A percentile compares a stretch with the other conserved stretches of the same genome.
These are phyloP conservation scores for Penaeus monodon DNA, from an alignment of 2,888 invertebrate genomes.

Conservation along the genomic window DNA sequence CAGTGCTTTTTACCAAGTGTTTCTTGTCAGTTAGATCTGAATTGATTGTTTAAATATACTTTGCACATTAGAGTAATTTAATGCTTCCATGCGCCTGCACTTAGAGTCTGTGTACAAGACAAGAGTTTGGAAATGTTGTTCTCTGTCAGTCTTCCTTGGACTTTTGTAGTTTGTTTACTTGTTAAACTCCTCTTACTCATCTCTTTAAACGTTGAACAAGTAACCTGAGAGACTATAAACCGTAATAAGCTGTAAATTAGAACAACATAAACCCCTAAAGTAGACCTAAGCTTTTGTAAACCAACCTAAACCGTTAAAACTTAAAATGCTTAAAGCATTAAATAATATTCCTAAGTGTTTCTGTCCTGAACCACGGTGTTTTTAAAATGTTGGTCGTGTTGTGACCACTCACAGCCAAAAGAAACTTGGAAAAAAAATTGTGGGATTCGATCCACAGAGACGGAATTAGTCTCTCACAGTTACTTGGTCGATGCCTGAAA, in stretches of 20 bases:
- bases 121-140: too few relatives aligned
- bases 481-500: slow-evolving; percentile 60
- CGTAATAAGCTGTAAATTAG: slow-evolving; percentile 55
- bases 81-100: too few relatives aligned
- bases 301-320: slow-evolving; percentile 43
- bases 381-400: too few relatives aligned
- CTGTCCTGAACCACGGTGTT: slow-evolving; percentile 8
- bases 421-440: too few relatives aligned
- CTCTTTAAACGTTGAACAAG: slow-evolving; percentile 49
- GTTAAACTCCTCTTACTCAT: slow-evolving; percentile 25
- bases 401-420: too few relatives aligned
- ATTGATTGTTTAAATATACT: too few relatives aligned
- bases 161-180: slow-evolving; percentile 39
- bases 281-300: slow-evolving; percentile 58
- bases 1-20: too few relatives aligned
- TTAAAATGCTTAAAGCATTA: background rate
- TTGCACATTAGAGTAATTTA: too few relatives aligned
- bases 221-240: slow-evolving; percentile 62
- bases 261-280: slow-evolving; percentile 44
- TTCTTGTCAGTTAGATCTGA: too few relatives aligned
- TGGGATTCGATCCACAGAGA: slow-evolving; percentile 15
- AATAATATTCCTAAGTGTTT: slow-evolving; percentile 3
- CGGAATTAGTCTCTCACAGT: slow-evolving; percentile 52
- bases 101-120: too few relatives aligned
- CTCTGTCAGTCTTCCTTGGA: background rate